Base-by-base conservation (phyloP, 2,113 vertebrate genomes). In the Benitochromis conjunctus region DNA sequence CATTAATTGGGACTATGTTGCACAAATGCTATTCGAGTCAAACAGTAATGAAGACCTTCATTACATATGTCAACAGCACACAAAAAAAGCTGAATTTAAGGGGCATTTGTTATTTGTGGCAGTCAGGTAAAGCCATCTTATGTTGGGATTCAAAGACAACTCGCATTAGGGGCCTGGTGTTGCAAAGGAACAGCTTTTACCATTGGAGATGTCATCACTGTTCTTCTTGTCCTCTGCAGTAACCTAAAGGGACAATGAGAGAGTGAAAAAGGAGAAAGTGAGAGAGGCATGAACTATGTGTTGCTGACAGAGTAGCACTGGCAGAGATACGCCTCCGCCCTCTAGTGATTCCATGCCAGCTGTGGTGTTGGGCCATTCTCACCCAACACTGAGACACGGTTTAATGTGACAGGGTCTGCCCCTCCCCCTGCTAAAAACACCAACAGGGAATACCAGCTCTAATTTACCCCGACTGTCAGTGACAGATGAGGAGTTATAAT, bases 171-270 rank as follows among this genome's bases (percentile, higher is more conserved):
- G 9, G 41, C 38, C 10, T 14, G 83, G 74, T 62, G 29, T 79
- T 58, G 58, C 60, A 81, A 74, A 89, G 36, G 24, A 89, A 80
- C 11, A 57, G 80, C 74, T 85, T 92, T 90, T 94, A 97, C 96
- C 95, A 79, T 24, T 80, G 58, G 87, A 85, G 58, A 90, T 82
- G 38, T 34, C 64, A 62, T 86, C 91, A 24, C 81, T 60, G 81
- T 94, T 94, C 86, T 83, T 92, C 79, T 82, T 86, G 92, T 95
- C 94, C 93, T 96, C 93, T 94, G 93, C 88, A 86, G 87, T 89
- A 91, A 95, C 95, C 96, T 97, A 89, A 71, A 88, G 94, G 90
- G 90, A 92, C 14, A 90, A 79, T 43, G 7, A 87, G 56, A 85
- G 34, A 62, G 76, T 38, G 82, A 62, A 43, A 48, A 69, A 51